Base-by-base conservation (phyloP, 2,888 invertebrate species). In the Aphodius granarius region DNA sequence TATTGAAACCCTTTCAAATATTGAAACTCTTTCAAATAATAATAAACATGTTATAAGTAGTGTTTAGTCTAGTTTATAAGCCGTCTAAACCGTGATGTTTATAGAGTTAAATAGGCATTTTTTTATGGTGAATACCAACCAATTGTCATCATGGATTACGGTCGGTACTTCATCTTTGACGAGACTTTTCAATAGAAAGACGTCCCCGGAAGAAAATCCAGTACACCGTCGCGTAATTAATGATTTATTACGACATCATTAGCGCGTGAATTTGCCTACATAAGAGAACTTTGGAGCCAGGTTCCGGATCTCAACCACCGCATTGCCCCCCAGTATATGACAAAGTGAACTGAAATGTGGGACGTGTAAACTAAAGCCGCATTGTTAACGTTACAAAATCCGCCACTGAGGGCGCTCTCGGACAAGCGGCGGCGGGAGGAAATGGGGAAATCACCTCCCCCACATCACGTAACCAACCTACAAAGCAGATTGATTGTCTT, bases 241-340 rank as follows among this genome's bases (percentile, higher is more conserved):
- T 74, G 65, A 74, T 74, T 64, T 74, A 74, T 74, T 74, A 74
- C 74, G 71, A 70, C 74, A 74, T 71, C 74, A 74, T 74, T 74
- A 74, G 74, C 64, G 71, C 15, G 64, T 17, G 70, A 74, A 70
- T 71, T 63, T 21, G 22, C 64, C 64, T 43, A 43, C 43, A 43
- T 43, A 43, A 43, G 43, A 43, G 43, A 43, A 43, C 43, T 43
- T 43, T 43, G 43, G 43, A 43, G 43, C 43, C 43, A 43, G 43
- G 43, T 43, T 43, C 43, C 43, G 43, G 43, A 43, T 43, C 43
- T 43, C 43, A 13, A 13, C 43, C 43, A 13, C 43, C 43, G 43
- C 43, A 43, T 43, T 43, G 43, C 43, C 43, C 43, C 17, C 63
- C 21, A 22, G 43, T 71, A 74, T 64, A 68, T 72, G 72, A 72